Evolutionary conservation across 2,113 vertebrate genomes (phyloP), one percentile per base, ranked within the genome.

Genomic region (Cyanoderma ruficeps): DNA sequence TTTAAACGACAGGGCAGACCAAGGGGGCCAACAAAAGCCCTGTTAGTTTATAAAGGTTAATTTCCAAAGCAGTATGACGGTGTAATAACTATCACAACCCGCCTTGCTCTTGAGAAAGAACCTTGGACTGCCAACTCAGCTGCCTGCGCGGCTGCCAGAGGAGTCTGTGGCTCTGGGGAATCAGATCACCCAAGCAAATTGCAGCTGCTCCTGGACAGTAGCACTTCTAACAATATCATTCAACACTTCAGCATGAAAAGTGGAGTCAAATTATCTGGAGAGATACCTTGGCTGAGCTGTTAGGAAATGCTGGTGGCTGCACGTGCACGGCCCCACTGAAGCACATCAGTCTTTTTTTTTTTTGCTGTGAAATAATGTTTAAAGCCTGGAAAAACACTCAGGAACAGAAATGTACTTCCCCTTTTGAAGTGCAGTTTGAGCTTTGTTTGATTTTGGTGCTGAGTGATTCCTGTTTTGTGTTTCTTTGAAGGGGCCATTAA

Each of bases 401-500:
- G 56, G 39, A 71, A 7, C 20, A 11, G 18, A 39, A 71, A 55
- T 33, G 25, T 1, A 1, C 53, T 86, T 88, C 56, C 35, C 13
- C 22, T 47, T 59, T 61, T 46, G 49, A 63, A 82, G 35, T 57
- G 46, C n/a, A 68, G 0, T 19, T 27, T 4, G 11, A 44, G 64
- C 61, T 22, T 37, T 56, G 31, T 39, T 49, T 63, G 74, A 25
- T 84, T 81, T 69, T 4, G 3, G 16, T 8, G 31, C 55, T 1
- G 0, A 86, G 35, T 71, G 25, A 35, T 53, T 77, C 28, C 61
- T 94, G 2, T 25, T 75, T 76, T 31, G 39, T 89, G 30, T 87
- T 82, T 56, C 15, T 25, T 65, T 74, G 6, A 93, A 99, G 99
- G 98, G 90, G 98, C 99, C 13, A 96, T 99, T 83, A 97, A 94